Conservation (phyloP, 2,113 vertebrate genomes). For the Passer domesticus region DNA sequence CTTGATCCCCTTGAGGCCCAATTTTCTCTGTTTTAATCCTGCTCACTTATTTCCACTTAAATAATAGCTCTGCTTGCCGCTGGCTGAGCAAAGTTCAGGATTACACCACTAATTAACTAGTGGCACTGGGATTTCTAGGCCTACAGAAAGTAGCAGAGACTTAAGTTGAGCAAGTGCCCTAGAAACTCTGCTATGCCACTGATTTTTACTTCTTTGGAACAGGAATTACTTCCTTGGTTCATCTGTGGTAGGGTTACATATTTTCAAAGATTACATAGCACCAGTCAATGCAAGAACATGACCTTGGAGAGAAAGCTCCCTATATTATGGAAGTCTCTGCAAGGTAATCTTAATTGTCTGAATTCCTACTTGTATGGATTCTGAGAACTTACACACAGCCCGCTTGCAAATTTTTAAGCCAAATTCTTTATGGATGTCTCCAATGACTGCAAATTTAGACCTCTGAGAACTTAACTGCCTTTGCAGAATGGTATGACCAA, state of each 20-base stretch:
- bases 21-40: constrained; percentile 23
- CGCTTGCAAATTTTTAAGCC: neutral
- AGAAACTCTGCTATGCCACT: neutral
- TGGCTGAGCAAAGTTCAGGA: constrained; percentile 15
- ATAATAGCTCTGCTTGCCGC: constrained; percentile 18
- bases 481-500: neutral
- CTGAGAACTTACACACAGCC: neutral
- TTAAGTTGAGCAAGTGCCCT: neutral
- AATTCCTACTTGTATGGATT: neutral
- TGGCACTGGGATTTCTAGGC: neutral
- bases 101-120: constrained; percentile 31
- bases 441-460: neutral
- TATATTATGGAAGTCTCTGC: neutral
- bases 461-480: neutral
- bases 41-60: constrained; percentile 24
- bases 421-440: neutral
- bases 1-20: neutral
- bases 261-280: neutral
- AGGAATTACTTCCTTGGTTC: neutral
- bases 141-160: neutral
- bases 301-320: neutral
- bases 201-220: neutral
- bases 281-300: neutral
- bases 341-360: neutral
- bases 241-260: neutral